These are phyloP conservation scores for Laticauda colubrina DNA, from an alignment of 2,113 vertebrate species.

Conservation along the genomic window DNA sequence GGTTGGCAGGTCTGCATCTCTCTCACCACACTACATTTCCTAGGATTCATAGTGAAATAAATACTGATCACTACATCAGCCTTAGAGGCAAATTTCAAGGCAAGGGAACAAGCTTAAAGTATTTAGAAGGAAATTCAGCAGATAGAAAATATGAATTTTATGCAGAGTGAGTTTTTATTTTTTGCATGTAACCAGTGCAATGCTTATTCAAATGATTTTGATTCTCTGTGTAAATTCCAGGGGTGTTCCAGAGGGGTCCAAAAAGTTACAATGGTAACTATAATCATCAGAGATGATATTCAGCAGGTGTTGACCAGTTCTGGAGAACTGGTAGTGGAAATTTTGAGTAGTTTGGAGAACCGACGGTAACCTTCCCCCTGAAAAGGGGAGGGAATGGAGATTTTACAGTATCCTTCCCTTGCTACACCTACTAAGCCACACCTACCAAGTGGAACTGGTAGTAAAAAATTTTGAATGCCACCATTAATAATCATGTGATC, in stretches of 20 bases:
- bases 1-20: too few relatives aligned
- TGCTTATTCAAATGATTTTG: background rate
- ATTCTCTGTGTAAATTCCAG: background rate
- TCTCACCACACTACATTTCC: background rate
- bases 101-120: background rate
- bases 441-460: too few relatives aligned
- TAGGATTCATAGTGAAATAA: background rate
- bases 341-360: too few relatives aligned
- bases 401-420: too few relatives aligned
- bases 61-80: background rate
- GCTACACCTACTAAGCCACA: too few relatives aligned
- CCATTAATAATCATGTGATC: background rate
- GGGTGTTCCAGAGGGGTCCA: background rate
- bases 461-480: too few relatives aligned
- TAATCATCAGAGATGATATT: background rate
- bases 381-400: too few relatives aligned
- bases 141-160: background rate
- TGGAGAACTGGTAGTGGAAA: too few relatives aligned
- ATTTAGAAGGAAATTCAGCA: background rate
- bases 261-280: background rate
- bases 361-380: too few relatives aligned
- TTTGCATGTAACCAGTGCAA: background rate
- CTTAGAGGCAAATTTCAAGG: background rate
- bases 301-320: too few relatives aligned
- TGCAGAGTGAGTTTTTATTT: too few relatives aligned